Conservation (phyloP, 2,797 vertebrate genomes). For the Potorous gilbertii region DNA sequence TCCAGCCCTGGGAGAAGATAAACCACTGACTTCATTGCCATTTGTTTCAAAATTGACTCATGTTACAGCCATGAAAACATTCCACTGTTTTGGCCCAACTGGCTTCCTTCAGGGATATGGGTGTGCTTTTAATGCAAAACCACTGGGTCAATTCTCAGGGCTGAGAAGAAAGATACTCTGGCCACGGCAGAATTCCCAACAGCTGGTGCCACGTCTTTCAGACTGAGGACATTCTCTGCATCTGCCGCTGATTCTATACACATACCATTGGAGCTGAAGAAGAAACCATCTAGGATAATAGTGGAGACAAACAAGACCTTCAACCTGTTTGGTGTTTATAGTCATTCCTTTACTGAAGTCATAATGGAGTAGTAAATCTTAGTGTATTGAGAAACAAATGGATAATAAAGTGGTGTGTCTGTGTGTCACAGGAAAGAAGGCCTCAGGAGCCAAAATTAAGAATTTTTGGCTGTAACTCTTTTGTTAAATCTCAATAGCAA, state of each 20-base stretch:
- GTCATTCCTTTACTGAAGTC: neutral
- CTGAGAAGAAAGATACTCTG: neutral
- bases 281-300: constrained; percentile 28
- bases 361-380: neutral
- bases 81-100: constrained; percentile 42
- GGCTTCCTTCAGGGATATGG: constrained; percentile 42
- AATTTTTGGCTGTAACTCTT: neutral
- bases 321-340: constrained; percentile 5
- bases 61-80: constrained; percentile 57
- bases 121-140: neutral
- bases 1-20: constrained; percentile 62
- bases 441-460: constrained; percentile 36
- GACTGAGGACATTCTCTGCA: neutral
- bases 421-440: constrained; percentile 33
- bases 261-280: neutral
- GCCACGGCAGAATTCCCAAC: constrained; percentile 51
- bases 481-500: neutral
- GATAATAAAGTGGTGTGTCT: constrained; percentile 36
- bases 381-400: constrained; percentile 20
- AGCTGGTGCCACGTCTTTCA: constrained; percentile 39
- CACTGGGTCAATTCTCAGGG: constrained; percentile 10
- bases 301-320: constrained; percentile 28
- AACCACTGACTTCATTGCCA: constrained; percentile 47
- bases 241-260: neutral
- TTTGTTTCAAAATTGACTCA: constrained; percentile 64